A percentile compares a stretch with the other conserved stretches of the same genome.
phyloP scores from a whole-genome alignment of 2,113 vertebrate species.

The Cochlearius cochlearius region DNA sequence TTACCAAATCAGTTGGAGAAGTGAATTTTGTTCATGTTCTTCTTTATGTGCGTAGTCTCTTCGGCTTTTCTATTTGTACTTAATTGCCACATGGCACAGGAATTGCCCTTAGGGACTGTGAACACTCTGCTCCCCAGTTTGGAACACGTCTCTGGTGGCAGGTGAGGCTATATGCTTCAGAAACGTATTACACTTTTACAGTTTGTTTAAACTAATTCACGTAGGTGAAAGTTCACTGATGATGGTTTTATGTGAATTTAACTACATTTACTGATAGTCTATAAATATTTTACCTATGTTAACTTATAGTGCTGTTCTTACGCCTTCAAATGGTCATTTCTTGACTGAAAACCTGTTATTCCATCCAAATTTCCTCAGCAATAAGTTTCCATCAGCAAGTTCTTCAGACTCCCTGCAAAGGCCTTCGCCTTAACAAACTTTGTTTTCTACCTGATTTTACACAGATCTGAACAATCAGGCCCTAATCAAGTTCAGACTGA shows the following conservation, averaged over 20 bases:
- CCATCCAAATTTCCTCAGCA: background rate
- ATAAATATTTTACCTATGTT: background rate
- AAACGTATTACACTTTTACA: background rate
- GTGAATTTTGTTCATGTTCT: background rate
- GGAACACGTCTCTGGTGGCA: fast-evolving
- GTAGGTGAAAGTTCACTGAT: background rate
- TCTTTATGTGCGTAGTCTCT: background rate
- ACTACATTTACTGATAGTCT: background rate
- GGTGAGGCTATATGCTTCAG: background rate
- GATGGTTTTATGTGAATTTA: background rate
- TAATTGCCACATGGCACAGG: background rate
- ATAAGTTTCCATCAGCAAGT: background rate
- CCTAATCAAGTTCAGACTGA: background rate
- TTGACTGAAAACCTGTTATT: background rate
- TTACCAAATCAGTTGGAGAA: background rate
- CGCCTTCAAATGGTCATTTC: background rate
- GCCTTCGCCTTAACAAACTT: background rate
- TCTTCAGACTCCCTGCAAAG: background rate
- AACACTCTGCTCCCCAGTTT: background rate
- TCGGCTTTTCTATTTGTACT: background rate
- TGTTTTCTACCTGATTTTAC: background rate
- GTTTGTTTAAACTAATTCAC: background rate
- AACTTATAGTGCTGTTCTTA: background rate
- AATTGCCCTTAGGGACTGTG: background rate
- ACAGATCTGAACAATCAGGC: background rate